phyloP scores from a whole-genome alignment of 2,888 invertebrate species.

The Emmelina monodactyla region DNA sequence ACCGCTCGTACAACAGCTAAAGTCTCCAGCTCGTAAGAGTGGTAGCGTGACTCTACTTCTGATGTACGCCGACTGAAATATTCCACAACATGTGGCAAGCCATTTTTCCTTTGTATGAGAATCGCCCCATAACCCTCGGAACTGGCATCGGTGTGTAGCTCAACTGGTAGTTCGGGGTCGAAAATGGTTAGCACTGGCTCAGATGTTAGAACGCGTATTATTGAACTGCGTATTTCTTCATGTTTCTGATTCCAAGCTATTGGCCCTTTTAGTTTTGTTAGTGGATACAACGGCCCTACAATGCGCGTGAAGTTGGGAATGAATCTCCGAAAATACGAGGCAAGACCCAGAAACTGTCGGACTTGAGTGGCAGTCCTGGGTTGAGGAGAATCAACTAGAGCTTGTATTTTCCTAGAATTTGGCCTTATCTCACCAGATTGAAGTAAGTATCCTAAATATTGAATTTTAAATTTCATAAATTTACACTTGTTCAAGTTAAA shows the following conservation, averaged over 20 bases:
- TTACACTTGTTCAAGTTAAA: conserved; percentile 12
- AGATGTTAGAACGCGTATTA: conserved; percentile 4
- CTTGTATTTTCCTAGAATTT: conserved; percentile 10
- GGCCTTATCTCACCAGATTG: conserved; percentile 11
- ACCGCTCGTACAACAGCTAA: conserved; percentile 10
- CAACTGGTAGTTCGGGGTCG: not conserved
- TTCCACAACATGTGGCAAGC: conserved; percentile 14
- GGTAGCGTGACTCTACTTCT: conserved; percentile 8
- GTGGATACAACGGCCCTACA: conserved; percentile 5
- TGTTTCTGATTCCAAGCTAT: conserved; percentile 8
- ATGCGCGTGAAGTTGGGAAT: conserved; percentile 10
- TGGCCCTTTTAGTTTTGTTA: conserved; percentile 8
- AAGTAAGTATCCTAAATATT: conserved; percentile 12
- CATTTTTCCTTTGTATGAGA: conserved; percentile 14
- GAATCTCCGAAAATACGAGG: conserved; percentile 12
- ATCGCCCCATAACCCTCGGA: conserved; percentile 9
- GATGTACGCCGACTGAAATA: conserved; percentile 14
- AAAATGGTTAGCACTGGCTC: conserved; percentile 8
- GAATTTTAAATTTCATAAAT: conserved; percentile 7
- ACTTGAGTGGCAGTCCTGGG: conserved; percentile 13
- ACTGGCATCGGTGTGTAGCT: conserved; percentile 10
- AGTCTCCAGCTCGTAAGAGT: conserved; percentile 8
- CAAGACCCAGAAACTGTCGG: conserved; percentile 9
- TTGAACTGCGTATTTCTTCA: conserved; percentile 4
- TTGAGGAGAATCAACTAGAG: not conserved